Percentiles rank a stretch among this genome's conserved stretches.
Conservation (phyloP, 1,140 invertebrate species). For the Penaeus chinensis region DNA sequence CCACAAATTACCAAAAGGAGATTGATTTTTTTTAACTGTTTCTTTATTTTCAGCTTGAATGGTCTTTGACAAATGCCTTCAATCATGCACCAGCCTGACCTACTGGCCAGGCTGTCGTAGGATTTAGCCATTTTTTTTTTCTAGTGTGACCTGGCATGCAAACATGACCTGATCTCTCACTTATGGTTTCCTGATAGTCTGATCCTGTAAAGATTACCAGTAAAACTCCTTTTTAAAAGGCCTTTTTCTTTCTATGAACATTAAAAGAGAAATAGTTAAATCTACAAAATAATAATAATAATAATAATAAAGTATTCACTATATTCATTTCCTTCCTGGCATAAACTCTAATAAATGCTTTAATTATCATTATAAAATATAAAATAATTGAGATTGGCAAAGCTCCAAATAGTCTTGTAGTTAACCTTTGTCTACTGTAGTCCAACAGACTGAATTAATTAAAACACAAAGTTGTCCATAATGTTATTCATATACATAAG, state of each 20-base stretch:
- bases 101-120: no score
- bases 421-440: constrained; percentile 3
- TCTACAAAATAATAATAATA: constrained; percentile 12
- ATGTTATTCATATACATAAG: constrained; percentile 3
- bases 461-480: constrained; percentile 7
- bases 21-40: no score
- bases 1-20: no score
- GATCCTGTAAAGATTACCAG: constrained; percentile 13
- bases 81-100: no score
- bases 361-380: constrained; percentile 19
- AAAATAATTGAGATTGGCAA: constrained; percentile 31
- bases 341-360: constrained; percentile 27
- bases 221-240: constrained; percentile 26
- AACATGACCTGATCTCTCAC: background rate
- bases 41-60: no score
- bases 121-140: no score
- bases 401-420: constrained; percentile 10
- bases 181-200: constrained; percentile 13
- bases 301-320: background rate
- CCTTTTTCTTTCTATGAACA: constrained; percentile 16
- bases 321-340: constrained; percentile 7
- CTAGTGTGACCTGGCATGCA: no score
- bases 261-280: background rate
- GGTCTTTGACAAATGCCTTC: no score
- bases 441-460: constrained; percentile 1